Percentiles rank a stretch among this genome's conserved stretches.
These are phyloP conservation scores for Ferrisia virgata DNA, from an alignment of 2,888 invertebrate genomes.

Conservation along the genomic window DNA sequence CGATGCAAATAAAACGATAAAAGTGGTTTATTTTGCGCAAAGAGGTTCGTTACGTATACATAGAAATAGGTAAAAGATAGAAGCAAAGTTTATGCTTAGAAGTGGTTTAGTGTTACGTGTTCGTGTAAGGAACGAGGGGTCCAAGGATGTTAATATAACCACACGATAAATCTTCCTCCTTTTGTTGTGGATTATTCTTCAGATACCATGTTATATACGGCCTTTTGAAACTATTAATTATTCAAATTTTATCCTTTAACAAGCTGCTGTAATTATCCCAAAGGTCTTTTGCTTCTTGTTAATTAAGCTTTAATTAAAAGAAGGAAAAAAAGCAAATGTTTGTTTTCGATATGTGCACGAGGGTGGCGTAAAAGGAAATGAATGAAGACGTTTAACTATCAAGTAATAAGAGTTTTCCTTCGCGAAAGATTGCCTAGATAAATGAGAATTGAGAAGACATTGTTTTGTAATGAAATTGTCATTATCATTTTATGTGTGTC, in stretches of 20 bases:
- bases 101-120: slow-evolving; percentile 16
- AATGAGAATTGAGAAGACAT: no score
- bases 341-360: not conserved
- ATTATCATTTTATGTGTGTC: no score
- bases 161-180: slow-evolving; percentile 39
- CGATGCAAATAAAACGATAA: not conserved
- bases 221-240: slow-evolving; percentile 30
- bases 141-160: slow-evolving; percentile 31
- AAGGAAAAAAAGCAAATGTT: not conserved
- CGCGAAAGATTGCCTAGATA: no score
- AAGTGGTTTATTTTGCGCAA: not conserved
- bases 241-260: slow-evolving; percentile 36
- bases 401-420: no score
- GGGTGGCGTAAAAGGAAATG: not conserved
- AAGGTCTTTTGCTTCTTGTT: slow-evolving; percentile 20
- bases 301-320: not conserved
- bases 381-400: no score
- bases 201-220: slow-evolving; percentile 21
- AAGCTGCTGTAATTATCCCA: slow-evolving; percentile 32
- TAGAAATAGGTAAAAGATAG: not conserved
- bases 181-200: slow-evolving; percentile 41
- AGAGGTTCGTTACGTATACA: not conserved
- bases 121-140: not conserved
- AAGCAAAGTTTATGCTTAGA: slow-evolving; percentile 8
- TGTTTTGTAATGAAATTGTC: no score